Base-by-base conservation (phyloP, 30 jellyfish, hydroid and myxozoan genomes). In the Nemopilema nomurai region DNA sequence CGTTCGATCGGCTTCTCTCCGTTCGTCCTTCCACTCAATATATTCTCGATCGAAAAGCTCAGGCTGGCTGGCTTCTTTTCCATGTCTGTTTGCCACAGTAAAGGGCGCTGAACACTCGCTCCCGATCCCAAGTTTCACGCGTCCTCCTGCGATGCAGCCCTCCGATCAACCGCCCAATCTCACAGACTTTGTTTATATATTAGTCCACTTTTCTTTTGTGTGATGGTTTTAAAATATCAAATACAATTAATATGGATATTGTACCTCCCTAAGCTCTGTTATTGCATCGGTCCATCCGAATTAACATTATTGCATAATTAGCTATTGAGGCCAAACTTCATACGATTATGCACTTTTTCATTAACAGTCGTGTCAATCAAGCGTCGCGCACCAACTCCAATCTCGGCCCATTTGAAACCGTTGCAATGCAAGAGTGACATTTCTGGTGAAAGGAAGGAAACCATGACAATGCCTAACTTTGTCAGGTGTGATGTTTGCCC, bases 401-500 rank as follows among this genome's bases (percentile, higher is more conserved):
- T 8, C 77, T 23, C 67, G 30, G 87, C 65, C 87, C 65, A 31
- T n/a, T 51, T 29, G 71, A 77, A 77, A 28, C 87, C 77, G 76
- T 67, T 77, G 63, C 51, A 57, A 77, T 77, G 87, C 65, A 41
- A 77, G 77, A 62, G 76, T 77, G 87, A 77, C 87, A 32, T 77
- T 77, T 77, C 18, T 8, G 67, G 74, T 69, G 84, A 73, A 26
- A 69, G 84, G 50, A 33, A 62, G 91, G 80, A 67, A 69, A 71
- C 91, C 86, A 51, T 28, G 79, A 83, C 91, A 83, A 83, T 83
- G 69, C 67, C 71, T 72, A 17, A 50, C 80, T 31, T 83, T 83
- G 91, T 83, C 91, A 83, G 91, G 91, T 83, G 91, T 83, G 91
- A 83, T 69, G 51, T 70, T 69, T 70, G 84, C 91, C 91, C 91